Conservation (phyloP, 2,113 vertebrate genomes). For the Microcebus murinus region DNA sequence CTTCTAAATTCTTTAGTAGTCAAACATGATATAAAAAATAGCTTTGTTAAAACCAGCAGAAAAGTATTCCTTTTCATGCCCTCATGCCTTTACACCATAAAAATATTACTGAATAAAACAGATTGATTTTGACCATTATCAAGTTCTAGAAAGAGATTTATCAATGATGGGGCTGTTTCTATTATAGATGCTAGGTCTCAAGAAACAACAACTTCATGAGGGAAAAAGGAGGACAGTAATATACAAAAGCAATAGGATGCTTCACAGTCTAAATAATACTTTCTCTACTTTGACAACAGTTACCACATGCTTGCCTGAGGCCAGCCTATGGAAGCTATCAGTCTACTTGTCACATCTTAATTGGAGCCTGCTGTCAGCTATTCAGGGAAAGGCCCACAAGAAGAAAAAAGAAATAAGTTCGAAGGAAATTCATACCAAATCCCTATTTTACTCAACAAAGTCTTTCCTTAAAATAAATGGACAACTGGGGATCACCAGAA, state of each 20-base stretch:
- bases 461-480: slow-evolving; percentile 4
- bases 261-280: background rate
- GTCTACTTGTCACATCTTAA: background rate
- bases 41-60: slow-evolving; percentile 5
- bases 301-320: background rate
- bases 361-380: background rate
- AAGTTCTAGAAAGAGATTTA: background rate
- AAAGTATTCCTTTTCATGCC: background rate
- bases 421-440: background rate
- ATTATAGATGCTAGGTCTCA: background rate
- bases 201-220: background rate
- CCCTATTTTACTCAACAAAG: background rate
- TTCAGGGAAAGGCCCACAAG: background rate
- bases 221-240: background rate
- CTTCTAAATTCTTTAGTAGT: background rate
- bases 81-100: background rate
- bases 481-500: background rate
- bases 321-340: background rate
- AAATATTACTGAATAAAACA: background rate
- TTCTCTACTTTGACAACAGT: background rate
- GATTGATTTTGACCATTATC: background rate
- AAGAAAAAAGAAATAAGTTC: background rate
- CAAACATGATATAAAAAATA: background rate
- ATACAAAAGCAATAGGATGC: background rate
- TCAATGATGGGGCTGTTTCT: background rate